phyloP scores from a whole-genome alignment of 2,113 vertebrate genomes.

The Embiotoca jacksoni region DNA sequence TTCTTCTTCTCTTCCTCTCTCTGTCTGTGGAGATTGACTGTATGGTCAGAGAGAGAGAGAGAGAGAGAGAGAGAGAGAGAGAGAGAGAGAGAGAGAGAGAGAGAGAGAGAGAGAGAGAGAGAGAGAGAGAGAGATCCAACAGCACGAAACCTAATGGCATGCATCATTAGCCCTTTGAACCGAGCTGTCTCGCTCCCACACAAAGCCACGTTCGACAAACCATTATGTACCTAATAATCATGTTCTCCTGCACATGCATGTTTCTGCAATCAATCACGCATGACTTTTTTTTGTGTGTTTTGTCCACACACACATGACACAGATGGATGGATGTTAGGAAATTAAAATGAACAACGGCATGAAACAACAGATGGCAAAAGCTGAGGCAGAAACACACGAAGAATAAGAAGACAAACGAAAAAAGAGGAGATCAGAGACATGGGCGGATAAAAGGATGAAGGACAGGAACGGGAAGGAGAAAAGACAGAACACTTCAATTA shows the following conservation, averaged over 20 bases:
- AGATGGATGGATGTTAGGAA: slow-evolving; percentile 49
- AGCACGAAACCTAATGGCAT: slow-evolving; percentile 58
- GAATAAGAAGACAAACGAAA: slow-evolving; percentile 21
- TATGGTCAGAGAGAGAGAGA: slow-evolving; percentile 3
- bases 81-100: slow-evolving; percentile 4
- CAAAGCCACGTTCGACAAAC: slow-evolving; percentile 18
- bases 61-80: slow-evolving; percentile 1
- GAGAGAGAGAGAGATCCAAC: slow-evolving; percentile 31
- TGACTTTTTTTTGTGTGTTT: slow-evolving; percentile 20
- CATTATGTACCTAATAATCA: neutral
- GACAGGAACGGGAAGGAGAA: slow-evolving; percentile 21
- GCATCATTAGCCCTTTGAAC: slow-evolving; percentile 70
- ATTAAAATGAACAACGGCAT: slow-evolving; percentile 56
- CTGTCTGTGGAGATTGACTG: slow-evolving; percentile 46
- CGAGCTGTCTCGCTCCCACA: slow-evolving; percentile 39
- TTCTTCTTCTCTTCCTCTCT: slow-evolving; percentile 17
- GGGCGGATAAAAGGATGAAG: slow-evolving; percentile 32
- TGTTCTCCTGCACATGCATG: slow-evolving; percentile 44
- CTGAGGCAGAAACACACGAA: slow-evolving; percentile 13
- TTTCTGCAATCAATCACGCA: slow-evolving; percentile 58
- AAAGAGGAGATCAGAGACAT: slow-evolving; percentile 24
- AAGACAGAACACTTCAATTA: slow-evolving; percentile 48
- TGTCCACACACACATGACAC: slow-evolving; percentile 20
- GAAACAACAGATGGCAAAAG: slow-evolving; percentile 56
- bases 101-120: neutral